phyloP scores from a whole-genome alignment of 2,888 invertebrate species.

The Griposia aprilina region DNA sequence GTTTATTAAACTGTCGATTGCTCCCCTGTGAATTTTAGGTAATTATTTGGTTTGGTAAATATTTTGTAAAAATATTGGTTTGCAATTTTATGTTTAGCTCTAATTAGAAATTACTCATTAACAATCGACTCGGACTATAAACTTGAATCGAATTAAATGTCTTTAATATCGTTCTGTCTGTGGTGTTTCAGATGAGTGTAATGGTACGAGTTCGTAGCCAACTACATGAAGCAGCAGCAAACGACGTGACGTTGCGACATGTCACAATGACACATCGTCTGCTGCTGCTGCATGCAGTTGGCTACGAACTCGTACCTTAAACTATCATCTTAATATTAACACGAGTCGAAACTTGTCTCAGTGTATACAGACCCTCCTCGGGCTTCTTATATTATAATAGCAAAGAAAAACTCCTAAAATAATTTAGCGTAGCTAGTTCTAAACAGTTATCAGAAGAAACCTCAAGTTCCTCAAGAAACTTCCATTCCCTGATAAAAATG shows the following conservation, averaged over 20 bases:
- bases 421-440: neutral
- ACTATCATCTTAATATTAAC: neutral
- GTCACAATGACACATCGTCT: too few species aligned
- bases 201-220: too few species aligned
- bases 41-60: neutral
- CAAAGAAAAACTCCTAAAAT: neutral
- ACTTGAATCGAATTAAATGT: neutral
- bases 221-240: too few species aligned
- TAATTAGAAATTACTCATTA: neutral
- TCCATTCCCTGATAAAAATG: neutral
- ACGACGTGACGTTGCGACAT: too few species aligned
- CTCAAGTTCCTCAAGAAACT: neutral
- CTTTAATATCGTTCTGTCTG: neutral
- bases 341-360: neutral
- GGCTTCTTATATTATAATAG: neutral
- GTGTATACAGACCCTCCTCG: neutral
- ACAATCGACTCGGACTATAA: neutral
- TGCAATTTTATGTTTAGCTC: neutral
- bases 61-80: neutral
- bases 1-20: constrained; percentile 36
- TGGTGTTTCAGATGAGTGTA: neutral
- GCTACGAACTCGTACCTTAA: too few species aligned
- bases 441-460: neutral
- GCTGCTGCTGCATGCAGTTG: too few species aligned
- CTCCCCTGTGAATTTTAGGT: neutral